A percentile compares a stretch with the other conserved stretches of the same genome.
These are phyloP conservation scores for Macaria notata DNA, from an alignment of 2,888 invertebrate genomes.

Conservation along the genomic window DNA sequence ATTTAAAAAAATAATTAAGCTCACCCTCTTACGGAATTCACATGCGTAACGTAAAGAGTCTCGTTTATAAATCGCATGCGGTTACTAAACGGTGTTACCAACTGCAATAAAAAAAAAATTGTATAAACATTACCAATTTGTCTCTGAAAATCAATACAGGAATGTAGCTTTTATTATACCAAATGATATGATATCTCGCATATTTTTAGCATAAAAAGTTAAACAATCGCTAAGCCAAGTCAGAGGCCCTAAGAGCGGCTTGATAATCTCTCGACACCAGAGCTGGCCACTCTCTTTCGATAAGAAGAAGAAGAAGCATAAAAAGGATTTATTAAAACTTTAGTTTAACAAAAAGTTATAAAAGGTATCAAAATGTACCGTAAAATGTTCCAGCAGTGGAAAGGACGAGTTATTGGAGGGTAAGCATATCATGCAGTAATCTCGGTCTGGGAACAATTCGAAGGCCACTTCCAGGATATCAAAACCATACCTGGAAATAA, in stretches of 20 bases:
- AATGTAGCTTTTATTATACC: too few relatives aligned
- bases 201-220: too few relatives aligned
- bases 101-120: slow-evolving; percentile 47
- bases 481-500: slow-evolving; percentile 57
- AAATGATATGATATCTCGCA: too few relatives aligned
- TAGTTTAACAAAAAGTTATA: too few relatives aligned
- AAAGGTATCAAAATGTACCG: slow-evolving; percentile 54
- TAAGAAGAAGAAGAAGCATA: too few relatives aligned
- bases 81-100: slow-evolving; percentile 56
- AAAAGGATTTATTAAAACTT: background rate
- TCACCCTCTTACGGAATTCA: slow-evolving; percentile 73
- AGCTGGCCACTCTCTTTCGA: too few relatives aligned
- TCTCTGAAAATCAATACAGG: too few relatives aligned
- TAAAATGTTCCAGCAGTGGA: slow-evolving; percentile 81
- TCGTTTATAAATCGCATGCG: slow-evolving; percentile 60
- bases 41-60: slow-evolving; percentile 65
- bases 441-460: slow-evolving; percentile 83
- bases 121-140: too few relatives aligned
- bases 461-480: slow-evolving; percentile 84
- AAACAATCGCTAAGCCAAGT: too few relatives aligned
- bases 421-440: slow-evolving; percentile 83
- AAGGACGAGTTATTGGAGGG: slow-evolving; percentile 78
- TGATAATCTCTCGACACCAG: too few relatives aligned
- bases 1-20: too few relatives aligned
- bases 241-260: too few relatives aligned